Evolutionary conservation across 2,797 vertebrate species (phyloP).

Genomic region (Alouatta caraya): DNA sequence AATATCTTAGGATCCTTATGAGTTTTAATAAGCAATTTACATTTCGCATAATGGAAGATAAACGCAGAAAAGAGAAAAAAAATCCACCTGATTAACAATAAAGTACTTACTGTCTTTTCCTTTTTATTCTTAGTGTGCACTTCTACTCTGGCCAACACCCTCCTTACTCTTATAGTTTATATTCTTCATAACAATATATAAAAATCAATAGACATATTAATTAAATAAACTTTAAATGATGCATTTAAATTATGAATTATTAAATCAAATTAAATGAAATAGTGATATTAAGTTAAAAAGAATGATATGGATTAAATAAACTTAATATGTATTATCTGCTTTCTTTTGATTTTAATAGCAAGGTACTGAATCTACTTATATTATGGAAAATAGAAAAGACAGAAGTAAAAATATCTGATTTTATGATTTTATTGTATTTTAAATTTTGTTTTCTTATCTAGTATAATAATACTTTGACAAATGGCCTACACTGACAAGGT

Average conservation of each 20-base stretch:
- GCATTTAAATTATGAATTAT: not conserved
- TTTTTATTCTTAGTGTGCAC: not conserved
- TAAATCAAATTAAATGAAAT: not conserved
- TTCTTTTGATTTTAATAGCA: not conserved
- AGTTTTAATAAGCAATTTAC: not conserved
- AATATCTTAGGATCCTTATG: not conserved
- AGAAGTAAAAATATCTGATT: not conserved
- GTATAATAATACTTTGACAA: not conserved
- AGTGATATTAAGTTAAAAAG: not conserved
- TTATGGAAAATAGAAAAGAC: not conserved
- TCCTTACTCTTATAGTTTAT: not conserved
- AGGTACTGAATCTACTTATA: not conserved
- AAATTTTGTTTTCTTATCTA: not conserved
- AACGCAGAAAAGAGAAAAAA: not conserved
- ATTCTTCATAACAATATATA: not conserved
- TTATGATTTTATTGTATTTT: not conserved
- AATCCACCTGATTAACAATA: not conserved
- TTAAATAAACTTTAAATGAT: not conserved
- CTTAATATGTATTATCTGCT: not conserved
- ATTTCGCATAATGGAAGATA: not conserved
- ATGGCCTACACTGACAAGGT: not conserved
- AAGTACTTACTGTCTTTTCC: not conserved
- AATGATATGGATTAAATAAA: not conserved
- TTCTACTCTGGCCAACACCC: not conserved
- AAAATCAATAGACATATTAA: not conserved